Percentiles rank a stretch among this genome's conserved stretches.
These are phyloP conservation scores for Heterodera filipjevi DNA, from an alignment of 2,888 invertebrate genomes.

Conservation along the genomic window DNA sequence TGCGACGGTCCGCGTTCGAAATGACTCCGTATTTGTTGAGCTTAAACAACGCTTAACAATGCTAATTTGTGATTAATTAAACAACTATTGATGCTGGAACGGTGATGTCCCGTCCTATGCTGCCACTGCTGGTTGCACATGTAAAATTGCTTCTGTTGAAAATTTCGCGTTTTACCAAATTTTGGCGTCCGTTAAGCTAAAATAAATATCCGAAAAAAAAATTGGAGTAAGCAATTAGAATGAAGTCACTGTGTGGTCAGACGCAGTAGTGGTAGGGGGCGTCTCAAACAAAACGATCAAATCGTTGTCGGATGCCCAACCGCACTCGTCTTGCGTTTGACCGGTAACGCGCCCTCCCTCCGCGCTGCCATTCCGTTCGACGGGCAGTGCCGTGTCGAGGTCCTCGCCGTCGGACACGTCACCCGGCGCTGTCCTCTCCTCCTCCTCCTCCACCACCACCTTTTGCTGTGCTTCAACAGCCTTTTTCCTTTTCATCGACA, in stretches of 20 bases:
- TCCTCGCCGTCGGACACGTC: conserved; percentile 28
- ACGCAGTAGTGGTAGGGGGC: not conserved
- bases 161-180: not conserved
- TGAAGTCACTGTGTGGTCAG: not conserved
- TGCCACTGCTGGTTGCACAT: not conserved
- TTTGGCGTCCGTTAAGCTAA: not conserved
- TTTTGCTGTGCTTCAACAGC: not conserved
- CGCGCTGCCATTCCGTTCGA: not conserved
- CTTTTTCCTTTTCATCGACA: not conserved
- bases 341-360: not conserved
- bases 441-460: not conserved
- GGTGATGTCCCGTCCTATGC: not conserved
- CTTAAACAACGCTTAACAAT: conserved; percentile 22
- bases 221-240: not conserved
- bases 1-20: not conserved
- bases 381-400: conserved; percentile 2
- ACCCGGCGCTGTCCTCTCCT: not conserved
- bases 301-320: conserved; percentile 13
- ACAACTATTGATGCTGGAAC: not conserved
- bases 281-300: conserved; percentile 9
- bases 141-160: not conserved
- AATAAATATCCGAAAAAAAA: not conserved
- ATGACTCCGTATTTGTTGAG: conserved; percentile 21
- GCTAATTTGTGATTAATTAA: not conserved
- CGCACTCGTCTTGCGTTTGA: not conserved